Evolutionary conservation across 2,113 vertebrate genomes (phyloP).

Genomic region (Hypomesus transpacificus): DNA sequence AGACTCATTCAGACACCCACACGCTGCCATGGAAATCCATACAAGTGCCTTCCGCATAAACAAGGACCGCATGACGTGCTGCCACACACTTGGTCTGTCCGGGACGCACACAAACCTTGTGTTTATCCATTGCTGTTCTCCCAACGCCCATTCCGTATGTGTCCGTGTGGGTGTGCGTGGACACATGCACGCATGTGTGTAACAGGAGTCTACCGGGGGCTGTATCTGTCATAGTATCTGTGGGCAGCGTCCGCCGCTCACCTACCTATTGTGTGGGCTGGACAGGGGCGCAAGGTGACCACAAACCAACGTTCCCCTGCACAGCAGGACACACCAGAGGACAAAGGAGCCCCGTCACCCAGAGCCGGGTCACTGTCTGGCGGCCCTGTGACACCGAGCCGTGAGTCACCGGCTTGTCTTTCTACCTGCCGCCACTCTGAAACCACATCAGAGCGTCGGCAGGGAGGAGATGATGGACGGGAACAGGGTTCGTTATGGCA

Average conservation of each 20-base stretch:
- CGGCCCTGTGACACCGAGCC: slow-evolving; percentile 30
- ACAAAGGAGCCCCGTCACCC: slow-evolving; percentile 35
- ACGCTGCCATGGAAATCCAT: background rate
- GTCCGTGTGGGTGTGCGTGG: background rate
- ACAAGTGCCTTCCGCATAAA: slow-evolving; percentile 13
- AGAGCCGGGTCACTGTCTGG: slow-evolving; percentile 26
- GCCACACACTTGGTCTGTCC: slow-evolving; percentile 8
- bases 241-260: slow-evolving; percentile 8
- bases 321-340: slow-evolving; percentile 14
- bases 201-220: background rate
- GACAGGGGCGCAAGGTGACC: background rate
- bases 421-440: slow-evolving; percentile 3
- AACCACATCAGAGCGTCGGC: slow-evolving; percentile 6
- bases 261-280: slow-evolving; percentile 28
- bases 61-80: slow-evolving; percentile 13
- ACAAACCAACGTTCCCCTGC: slow-evolving; percentile 5
- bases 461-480: background rate
- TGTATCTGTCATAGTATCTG: background rate
- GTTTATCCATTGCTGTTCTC: too few species aligned
- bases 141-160: too few species aligned
- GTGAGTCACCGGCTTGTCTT: slow-evolving; percentile 40
- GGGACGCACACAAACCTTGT: slow-evolving; percentile 8
- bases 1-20: background rate
- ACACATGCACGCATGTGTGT: background rate
- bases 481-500: background rate